Evolutionary conservation across 2,797 vertebrate species (phyloP).

Genomic region (Chanos chanos): DNA sequence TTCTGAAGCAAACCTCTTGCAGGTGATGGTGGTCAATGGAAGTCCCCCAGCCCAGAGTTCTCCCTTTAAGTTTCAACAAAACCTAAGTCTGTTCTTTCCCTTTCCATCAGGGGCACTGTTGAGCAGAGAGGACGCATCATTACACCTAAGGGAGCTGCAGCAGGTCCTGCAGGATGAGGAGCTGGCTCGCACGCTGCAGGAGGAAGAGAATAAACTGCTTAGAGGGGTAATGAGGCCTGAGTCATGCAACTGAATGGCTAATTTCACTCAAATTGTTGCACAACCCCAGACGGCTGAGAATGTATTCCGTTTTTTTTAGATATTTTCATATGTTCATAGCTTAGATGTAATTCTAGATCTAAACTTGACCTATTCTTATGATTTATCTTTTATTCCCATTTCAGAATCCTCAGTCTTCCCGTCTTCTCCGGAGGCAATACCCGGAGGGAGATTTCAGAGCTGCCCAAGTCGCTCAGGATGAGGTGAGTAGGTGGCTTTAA

Average conservation of each 20-base stretch:
- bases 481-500: conserved; percentile 53
- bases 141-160: conserved; percentile 64
- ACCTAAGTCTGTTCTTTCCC: not conserved
- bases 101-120: conserved; percentile 38
- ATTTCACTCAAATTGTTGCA: no score
- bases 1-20: not conserved
- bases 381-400: not conserved
- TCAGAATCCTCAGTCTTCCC: conserved; percentile 49
- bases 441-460: conserved; percentile 67
- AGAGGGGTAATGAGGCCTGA: conserved; percentile 41
- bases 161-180: conserved; percentile 74
- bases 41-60: not conserved
- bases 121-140: conserved; percentile 34
- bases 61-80: not conserved
- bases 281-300: no score
- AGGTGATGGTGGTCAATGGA: conserved; percentile 22
- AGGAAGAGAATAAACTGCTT: conserved; percentile 59
- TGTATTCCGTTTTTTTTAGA: no score
- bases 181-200: conserved; percentile 69
- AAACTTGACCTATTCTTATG: not conserved
- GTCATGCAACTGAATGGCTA: no score
- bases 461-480: conserved; percentile 77
- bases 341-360: not conserved
- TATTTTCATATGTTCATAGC: no score
- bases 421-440: conserved; percentile 30